Base-by-base conservation (phyloP, 2,888 invertebrate genomes). In the Strigamia transsilvanica region DNA sequence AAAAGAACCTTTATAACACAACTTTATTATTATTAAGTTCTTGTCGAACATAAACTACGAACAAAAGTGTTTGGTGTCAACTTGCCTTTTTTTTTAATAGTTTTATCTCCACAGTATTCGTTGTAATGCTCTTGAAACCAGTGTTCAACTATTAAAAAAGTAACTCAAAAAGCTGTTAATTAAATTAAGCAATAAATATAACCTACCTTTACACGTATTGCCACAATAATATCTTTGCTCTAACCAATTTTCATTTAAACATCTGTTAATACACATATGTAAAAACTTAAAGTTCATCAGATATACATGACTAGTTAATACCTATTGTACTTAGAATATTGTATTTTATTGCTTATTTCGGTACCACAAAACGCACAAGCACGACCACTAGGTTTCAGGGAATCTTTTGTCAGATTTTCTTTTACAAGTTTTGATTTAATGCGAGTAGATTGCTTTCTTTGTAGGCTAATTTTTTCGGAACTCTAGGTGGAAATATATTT, bases 51-150 rank as follows among this genome's bases (percentile, higher is more conserved):
- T 56, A n/a, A 18, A n/a, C 3, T n/a, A 18, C 18, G 2, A n/a
- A 9, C 18, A 18, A 56, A 9, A 9, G n/a, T 9, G 18, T 2
- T 18, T 21, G 56, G 1, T 2, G 56, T 56, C 1, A 21, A 18
- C 2, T 56, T n/a, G 2, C 1, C 1, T 56, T 56, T 2, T n/a
- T 18, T 56, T 18, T 18, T n/a, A 21, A 21, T 4, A 4, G 21
- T 56, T 1, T 4, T 56, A 1, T 2, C 15, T 18, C 21, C 56
- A 46, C 21, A 18, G 18, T 56, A 21, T 18, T 56, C 21, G 2
- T 56, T 56, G 18, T 56, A 56, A 18, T 56, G 56, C 56, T 56
- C 56, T n/a, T 56, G 56, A 56, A 56, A 56, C 56, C 56, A 56
- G 18, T 56, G 56, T 56, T 56, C 56, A 56, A 56, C 56, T 56